These are phyloP conservation scores for Enteromius mattozi DNA, from an alignment of 2,797 vertebrate genomes.

Conservation along the genomic window DNA sequence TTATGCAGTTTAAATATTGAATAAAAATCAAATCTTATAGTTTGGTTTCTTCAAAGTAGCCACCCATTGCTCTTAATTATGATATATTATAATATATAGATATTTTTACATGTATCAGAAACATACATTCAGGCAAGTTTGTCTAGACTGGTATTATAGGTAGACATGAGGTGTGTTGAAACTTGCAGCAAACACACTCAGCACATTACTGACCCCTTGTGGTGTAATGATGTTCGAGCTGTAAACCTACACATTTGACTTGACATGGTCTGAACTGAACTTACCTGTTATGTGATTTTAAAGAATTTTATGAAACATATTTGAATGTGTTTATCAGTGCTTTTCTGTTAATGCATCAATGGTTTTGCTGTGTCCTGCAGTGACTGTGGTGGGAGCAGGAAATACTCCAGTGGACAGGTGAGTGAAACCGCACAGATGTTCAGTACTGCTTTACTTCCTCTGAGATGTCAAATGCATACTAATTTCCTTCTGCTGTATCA, in stretches of 20 bases:
- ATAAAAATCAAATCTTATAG: neutral
- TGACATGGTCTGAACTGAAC: neutral
- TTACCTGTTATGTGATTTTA: neutral
- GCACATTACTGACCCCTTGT: neutral
- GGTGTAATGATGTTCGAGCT: neutral
- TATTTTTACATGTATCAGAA: neutral
- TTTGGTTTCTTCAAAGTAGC: neutral
- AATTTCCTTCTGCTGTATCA: neutral
- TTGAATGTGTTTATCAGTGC: neutral
- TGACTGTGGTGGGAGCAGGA: slow-evolving; percentile 71
- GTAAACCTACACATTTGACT: neutral
- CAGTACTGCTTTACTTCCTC: neutral
- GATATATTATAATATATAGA: neutral
- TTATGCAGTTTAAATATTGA: neutral
- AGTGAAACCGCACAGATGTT: slow-evolving; percentile 36
- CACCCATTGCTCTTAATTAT: neutral
- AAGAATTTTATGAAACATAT: neutral
- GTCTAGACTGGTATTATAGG: neutral
- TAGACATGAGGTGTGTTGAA: neutral
- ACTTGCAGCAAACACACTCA: neutral
- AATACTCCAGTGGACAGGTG: slow-evolving; percentile 75
- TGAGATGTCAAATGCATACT: neutral
- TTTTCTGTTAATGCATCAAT: neutral
- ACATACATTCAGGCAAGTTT: neutral
- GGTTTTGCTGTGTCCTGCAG: slow-evolving; percentile 61